A percentile compares a stretch with the other conserved stretches of the same genome.
These are phyloP conservation scores for western clawed frog (Xenopus tropicalis) DNA, from an alignment of 2,113 vertebrate species.

Conservation along the genomic window DNA sequence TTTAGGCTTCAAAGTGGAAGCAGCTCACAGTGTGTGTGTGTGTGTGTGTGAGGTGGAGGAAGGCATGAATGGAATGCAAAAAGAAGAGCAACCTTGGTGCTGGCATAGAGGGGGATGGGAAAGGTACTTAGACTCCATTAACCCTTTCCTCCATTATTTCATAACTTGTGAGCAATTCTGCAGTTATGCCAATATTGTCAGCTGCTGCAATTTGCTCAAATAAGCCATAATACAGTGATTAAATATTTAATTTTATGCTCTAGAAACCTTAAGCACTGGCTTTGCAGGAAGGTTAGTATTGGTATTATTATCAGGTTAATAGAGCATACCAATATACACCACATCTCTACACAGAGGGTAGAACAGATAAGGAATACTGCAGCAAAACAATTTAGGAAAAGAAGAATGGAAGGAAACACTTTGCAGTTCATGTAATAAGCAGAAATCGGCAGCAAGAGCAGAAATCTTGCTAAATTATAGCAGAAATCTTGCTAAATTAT, in stretches of 20 bases:
- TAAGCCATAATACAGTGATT: not conserved
- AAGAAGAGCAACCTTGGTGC: conserved; percentile 7
- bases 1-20: conserved; percentile 26
- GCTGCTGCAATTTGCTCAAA: not conserved
- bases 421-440: too few species aligned
- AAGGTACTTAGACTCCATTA: conserved; percentile 13
- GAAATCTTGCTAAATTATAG: too few species aligned
- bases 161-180: not conserved
- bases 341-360: not conserved
- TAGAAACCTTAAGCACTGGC: not conserved
- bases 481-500: too few species aligned
- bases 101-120: not conserved
- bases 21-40: conserved; percentile 3
- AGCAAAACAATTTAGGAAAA: not conserved
- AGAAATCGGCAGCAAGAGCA: too few species aligned
- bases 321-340: not conserved
- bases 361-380: not conserved
- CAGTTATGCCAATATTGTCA: not conserved
- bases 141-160: conserved; percentile 7
- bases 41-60: not conserved
- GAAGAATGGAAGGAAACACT: not conserved
- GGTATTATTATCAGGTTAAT: not conserved
- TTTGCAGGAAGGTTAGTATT: too few species aligned
- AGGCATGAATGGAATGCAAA: conserved; percentile 4
- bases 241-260: not conserved